Evolutionary conservation across 2,797 vertebrate genomes (phyloP).

Genomic region (Zenarchopterus dispar): DNA sequence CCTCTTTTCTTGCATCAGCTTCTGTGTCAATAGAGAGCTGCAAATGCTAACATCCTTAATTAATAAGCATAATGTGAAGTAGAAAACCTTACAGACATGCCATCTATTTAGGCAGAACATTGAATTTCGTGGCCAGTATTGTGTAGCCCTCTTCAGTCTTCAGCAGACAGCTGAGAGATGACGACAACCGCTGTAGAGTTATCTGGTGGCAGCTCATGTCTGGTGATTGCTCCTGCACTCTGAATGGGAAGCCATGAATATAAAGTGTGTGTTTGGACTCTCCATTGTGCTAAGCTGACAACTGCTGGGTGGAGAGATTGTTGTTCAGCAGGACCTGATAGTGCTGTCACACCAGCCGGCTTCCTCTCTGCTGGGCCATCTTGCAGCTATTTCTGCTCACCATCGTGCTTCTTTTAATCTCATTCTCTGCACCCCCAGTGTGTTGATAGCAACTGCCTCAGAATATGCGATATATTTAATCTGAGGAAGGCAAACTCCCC

Average conservation of each 20-base stretch:
- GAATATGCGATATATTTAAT: constrained; percentile 57
- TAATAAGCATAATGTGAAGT: constrained; percentile 23
- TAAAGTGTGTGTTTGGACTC: constrained; percentile 48
- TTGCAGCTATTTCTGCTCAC: constrained; percentile 49
- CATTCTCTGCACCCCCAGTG: constrained; percentile 48
- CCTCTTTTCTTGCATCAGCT: constrained; percentile 18
- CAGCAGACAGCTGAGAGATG: constrained; percentile 22
- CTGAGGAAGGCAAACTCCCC: constrained; percentile 39
- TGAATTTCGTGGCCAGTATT: constrained; percentile 15
- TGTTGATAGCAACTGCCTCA: constrained; percentile 34
- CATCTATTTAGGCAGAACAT: constrained; percentile 19
- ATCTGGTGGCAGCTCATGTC: constrained; percentile 25
- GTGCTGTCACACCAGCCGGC: constrained; percentile 47
- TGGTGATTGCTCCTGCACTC: constrained; percentile 27
- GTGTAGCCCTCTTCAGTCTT: constrained; percentile 2
- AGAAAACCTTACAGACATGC: constrained; percentile 15
- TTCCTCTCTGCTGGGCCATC: constrained; percentile 44
- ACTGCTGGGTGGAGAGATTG: constrained; percentile 63
- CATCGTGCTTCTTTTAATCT: constrained; percentile 66
- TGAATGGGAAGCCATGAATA: constrained; percentile 63
- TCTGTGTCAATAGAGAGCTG: constrained; percentile 19
- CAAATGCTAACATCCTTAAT: constrained; percentile 17
- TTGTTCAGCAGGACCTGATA: constrained; percentile 48
- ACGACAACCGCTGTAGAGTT: constrained; percentile 1
- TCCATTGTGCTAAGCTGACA: constrained; percentile 65